Conservation (phyloP, 2,888 invertebrate species). For the Campopleginae sp. region DNA sequence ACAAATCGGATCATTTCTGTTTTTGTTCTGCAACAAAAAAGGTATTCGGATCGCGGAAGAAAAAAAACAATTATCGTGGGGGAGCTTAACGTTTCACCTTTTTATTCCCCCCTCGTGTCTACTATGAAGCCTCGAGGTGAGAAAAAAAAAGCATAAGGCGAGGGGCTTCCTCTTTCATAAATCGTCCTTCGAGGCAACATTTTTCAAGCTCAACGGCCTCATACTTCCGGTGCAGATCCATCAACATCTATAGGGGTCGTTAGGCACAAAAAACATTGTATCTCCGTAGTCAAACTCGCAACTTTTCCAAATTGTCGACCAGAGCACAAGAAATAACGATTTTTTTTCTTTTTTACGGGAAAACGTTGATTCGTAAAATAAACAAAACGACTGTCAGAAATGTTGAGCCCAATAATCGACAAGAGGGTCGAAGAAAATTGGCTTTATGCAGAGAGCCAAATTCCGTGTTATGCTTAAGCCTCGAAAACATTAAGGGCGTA, state of each 20-base stretch:
- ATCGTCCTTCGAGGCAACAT: conserved; percentile 58
- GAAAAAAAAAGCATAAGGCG: conserved; percentile 2
- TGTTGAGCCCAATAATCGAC: neutral
- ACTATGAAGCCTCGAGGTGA: neutral
- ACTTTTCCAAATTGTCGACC: neutral
- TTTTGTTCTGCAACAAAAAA: neutral
- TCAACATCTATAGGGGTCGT: conserved; percentile 6
- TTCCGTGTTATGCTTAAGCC: neutral
- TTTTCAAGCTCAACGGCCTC: conserved; percentile 61
- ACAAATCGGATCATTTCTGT: neutral
- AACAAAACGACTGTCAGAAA: conserved; percentile 1
- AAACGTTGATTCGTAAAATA: neutral
- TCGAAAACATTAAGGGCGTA: neutral
- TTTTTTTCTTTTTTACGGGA: neutral
- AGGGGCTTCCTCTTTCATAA: conserved; percentile 31
- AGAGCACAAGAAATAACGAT: neutral
- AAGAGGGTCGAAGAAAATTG: conserved; percentile 4
- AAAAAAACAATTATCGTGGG: neutral
- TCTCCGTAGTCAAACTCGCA: neutral
- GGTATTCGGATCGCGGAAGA: neutral
- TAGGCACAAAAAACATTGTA: neutral
- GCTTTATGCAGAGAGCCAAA: neutral
- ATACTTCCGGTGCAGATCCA: conserved; percentile 27
- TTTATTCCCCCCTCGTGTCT: conserved; percentile 14
- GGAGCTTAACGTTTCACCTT: neutral